Base-by-base conservation (phyloP, 2,797 vertebrate genomes). In the Eutrigla gurnardus region DNA sequence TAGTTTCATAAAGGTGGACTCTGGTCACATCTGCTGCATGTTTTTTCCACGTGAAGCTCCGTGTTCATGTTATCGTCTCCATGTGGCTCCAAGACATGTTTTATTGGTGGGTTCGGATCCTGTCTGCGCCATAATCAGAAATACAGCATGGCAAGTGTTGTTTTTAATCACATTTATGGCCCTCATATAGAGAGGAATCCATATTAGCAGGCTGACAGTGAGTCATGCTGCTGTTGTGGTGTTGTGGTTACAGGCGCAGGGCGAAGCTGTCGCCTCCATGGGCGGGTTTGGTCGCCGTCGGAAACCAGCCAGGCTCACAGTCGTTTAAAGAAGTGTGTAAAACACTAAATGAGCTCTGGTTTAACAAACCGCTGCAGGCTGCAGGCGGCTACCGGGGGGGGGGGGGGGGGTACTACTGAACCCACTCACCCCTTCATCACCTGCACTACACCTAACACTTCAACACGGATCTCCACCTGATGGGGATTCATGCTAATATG, bases 261-360 rank as follows among this genome's bases (percentile, higher is more conserved):
- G 83, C 80, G 62, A 81, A 85, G 84, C 82, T 82, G 88, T 90
- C 86, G 86, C 88, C 88, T 89, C 84, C 80, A 77, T 87, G 89
- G 90, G 89, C 69, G 91, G 85, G 86, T 88, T 83, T 55, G 83
- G 86, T 75, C 73, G 18, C 73, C 15, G 25, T 78, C 79, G 88
- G 89, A 92, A 91, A 89, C 73, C 42, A 17, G 70, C 81, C 84
- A 65, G 82, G 80, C 88, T 84, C 75, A 64, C 32, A 89, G 83
- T 88, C 82, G 46, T 86, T 92, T 87, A 88, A 87, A 90, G 49
- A 64, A 86, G 81, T 85, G 87, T 91, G 90, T 90, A 92, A 93
- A 91, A 91, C 91, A 89, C 83, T 85, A 88, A 92, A 91, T 76
- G 87, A 90, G 88, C 77, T 88, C 61, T 70, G 73, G 64, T 78